Conservation (phyloP, 2,888 invertebrate genomes). For the Embidobia sp. region DNA sequence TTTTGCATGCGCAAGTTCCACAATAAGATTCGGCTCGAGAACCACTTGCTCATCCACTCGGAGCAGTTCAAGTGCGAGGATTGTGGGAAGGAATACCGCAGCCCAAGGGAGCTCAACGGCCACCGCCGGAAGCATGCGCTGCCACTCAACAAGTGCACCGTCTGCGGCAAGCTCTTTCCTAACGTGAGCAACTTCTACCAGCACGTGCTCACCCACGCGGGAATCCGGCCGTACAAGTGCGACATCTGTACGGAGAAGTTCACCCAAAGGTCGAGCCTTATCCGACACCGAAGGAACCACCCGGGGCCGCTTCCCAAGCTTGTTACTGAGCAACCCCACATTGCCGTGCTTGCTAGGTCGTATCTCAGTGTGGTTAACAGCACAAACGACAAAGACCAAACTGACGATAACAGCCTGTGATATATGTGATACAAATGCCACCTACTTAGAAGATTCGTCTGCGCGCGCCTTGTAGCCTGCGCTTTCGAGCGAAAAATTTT, state of each 20-base stretch:
- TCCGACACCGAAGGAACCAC: conserved; percentile 72
- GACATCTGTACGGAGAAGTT: conserved; percentile 74
- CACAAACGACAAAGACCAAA: conserved; percentile 7
- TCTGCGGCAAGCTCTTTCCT: conserved; percentile 70
- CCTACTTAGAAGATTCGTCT: no score
- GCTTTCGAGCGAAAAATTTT: no score
- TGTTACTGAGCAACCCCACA: conserved; percentile 65
- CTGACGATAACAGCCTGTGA: conserved; percentile 44
- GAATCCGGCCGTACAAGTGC: conserved; percentile 75
- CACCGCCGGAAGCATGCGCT: conserved; percentile 70
- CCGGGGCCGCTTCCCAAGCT: conserved; percentile 70
- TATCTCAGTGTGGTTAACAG: conserved; percentile 40
- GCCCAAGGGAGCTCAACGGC: conserved; percentile 66
- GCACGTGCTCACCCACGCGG: conserved; percentile 75
- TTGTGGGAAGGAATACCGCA: conserved; percentile 68
- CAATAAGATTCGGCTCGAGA: conserved; percentile 70
- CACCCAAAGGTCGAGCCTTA: conserved; percentile 72
- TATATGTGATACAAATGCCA: conserved; percentile 11
- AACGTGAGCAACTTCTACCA: conserved; percentile 72
- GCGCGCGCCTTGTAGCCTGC: no score
- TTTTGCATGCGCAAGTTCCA: conserved; percentile 71
- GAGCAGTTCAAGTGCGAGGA: conserved; percentile 68
- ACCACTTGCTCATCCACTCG: conserved; percentile 70
- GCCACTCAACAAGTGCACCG: conserved; percentile 64
- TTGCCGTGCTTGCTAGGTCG: conserved; percentile 70